Conservation (phyloP, 1,140 invertebrate genomes). For the Tetranychus cinnabarinus region DNA sequence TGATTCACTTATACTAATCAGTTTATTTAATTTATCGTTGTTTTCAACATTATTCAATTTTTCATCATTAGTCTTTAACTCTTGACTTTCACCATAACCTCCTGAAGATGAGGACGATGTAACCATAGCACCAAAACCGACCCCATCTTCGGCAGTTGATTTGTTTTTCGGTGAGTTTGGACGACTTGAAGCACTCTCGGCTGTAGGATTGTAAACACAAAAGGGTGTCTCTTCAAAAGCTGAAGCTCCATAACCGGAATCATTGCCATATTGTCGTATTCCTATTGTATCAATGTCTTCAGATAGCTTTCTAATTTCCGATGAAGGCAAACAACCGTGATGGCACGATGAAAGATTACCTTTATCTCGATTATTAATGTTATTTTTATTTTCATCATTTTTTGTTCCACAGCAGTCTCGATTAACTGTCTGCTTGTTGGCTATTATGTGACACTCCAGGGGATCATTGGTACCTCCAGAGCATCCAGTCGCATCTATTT, state of each 20-base stretch:
- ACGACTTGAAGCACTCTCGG: background rate
- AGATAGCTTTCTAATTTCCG: background rate
- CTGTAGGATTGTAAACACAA: slow-evolving; percentile 2
- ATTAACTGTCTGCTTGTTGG: background rate
- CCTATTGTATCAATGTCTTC: background rate
- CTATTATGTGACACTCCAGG: background rate
- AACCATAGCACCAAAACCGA: too few species aligned
- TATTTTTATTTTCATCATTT: background rate
- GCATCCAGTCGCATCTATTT: slow-evolving; percentile 3
- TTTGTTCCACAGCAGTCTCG: too few species aligned
- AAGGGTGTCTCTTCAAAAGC: slow-evolving; percentile 21
- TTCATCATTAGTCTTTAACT: background rate
- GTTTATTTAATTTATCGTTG: too few species aligned
- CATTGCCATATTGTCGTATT: slow-evolving; percentile 38
- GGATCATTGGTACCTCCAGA: background rate
- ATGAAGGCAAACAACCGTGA: background rate
- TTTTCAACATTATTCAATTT: background rate
- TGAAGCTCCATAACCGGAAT: slow-evolving; percentile 47
- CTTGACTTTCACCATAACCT: background rate
- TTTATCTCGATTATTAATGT: too few species aligned
- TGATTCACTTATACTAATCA: too few species aligned
- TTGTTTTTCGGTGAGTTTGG: background rate
- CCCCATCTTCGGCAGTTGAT: background rate
- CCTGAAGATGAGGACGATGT: too few species aligned
- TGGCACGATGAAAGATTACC: background rate